Conservation (phyloP, 2,888 invertebrate species). For the Sycophila texana region DNA sequence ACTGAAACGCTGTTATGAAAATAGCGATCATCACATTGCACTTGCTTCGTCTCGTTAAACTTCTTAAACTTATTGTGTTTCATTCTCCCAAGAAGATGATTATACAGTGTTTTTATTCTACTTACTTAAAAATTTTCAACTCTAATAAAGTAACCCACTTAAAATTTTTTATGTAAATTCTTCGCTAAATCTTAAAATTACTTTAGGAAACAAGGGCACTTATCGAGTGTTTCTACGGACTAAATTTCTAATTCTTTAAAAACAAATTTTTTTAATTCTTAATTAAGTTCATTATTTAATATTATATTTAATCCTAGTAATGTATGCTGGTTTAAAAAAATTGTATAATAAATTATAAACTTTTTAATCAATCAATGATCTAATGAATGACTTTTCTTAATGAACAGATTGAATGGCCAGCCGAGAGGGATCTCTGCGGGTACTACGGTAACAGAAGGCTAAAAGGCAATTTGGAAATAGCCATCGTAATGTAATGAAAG, state of each 20-base stretch:
- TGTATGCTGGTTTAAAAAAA: too few relatives aligned
- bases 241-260: too few relatives aligned
- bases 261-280: too few relatives aligned
- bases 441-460: constrained; percentile 58
- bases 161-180: constrained; percentile 27
- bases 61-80: constrained; percentile 43
- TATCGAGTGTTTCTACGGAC: neutral
- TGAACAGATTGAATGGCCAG: too few relatives aligned
- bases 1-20: constrained; percentile 49
- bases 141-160: constrained; percentile 39
- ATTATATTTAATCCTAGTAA: too few relatives aligned
- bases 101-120: constrained; percentile 24
- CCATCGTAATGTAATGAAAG: constrained; percentile 64
- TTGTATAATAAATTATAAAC: too few relatives aligned
- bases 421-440: too few relatives aligned
- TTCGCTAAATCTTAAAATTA: constrained; percentile 23
- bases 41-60: constrained; percentile 42
- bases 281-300: too few relatives aligned
- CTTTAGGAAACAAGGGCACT: neutral
- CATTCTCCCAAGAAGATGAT: constrained; percentile 43
- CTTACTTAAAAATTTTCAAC: constrained; percentile 22
- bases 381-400: too few relatives aligned
- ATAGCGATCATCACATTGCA: constrained; percentile 50
- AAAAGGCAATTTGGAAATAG: constrained; percentile 69
- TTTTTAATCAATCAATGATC: too few relatives aligned